A percentile compares a stretch with the other conserved stretches of the same genome.
Evolutionary conservation across 2,113 vertebrate species (phyloP).

Genomic region (Taurulus bubalis): DNA sequence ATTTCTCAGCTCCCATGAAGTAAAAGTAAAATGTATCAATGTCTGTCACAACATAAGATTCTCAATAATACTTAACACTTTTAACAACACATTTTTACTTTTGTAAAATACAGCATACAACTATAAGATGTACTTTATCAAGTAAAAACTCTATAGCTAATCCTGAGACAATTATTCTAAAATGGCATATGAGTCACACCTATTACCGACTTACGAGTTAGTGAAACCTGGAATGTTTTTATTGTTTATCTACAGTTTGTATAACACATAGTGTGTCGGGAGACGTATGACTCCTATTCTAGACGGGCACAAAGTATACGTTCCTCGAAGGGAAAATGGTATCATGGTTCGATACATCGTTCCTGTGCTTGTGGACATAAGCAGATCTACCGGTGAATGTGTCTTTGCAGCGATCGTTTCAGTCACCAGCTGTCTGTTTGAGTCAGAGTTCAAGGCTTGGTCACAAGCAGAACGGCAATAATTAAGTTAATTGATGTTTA

Average conservation of each 20-base stretch:
- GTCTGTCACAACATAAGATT: neutral
- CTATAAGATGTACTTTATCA: neutral
- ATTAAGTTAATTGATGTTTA: conserved; percentile 15
- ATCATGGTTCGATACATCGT: neutral
- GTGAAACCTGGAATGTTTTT: neutral
- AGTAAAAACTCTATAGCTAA: neutral
- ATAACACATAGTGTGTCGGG: neutral
- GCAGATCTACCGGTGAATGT: neutral
- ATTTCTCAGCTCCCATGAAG: neutral
- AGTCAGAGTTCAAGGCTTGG: conserved; percentile 16
- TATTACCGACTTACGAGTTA: neutral
- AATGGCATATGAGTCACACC: neutral
- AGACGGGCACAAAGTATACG: neutral
- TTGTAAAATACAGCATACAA: neutral
- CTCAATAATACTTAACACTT: no score
- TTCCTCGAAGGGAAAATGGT: neutral
- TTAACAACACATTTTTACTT: neutral
- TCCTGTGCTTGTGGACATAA: neutral
- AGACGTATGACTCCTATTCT: neutral
- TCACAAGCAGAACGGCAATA: conserved; percentile 18
- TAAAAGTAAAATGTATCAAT: neutral
- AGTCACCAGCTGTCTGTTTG: conserved; percentile 28
- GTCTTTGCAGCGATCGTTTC: neutral
- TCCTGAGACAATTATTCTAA: neutral
- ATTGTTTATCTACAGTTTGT: neutral